Evolutionary conservation across 1,140 invertebrate genomes (phyloP).

Genomic region (Metaphire vulgaris): DNA sequence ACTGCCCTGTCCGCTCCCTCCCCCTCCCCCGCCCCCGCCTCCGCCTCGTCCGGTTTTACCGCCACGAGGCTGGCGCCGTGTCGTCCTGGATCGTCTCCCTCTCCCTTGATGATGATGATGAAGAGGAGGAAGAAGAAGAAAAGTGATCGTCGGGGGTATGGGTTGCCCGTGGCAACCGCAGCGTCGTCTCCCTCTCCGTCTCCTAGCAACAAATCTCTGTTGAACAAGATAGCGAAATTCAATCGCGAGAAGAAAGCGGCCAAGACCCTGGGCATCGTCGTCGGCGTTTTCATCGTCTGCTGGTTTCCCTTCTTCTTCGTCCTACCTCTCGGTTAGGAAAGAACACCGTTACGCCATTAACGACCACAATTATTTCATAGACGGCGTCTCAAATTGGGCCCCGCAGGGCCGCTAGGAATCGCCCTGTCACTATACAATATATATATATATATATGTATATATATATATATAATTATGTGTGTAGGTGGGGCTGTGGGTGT

Average conservation of each 20-base stretch:
- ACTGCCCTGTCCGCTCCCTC: background rate
- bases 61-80: too few species aligned
- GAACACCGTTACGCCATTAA: too few species aligned
- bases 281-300: slow-evolving; percentile 89
- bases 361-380: background rate
- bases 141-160: background rate
- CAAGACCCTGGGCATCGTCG: slow-evolving; percentile 78
- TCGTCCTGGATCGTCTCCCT: background rate
- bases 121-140: background rate
- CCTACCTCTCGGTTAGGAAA: slow-evolving; percentile 49
- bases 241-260: slow-evolving; percentile 62
- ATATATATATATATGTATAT: slow-evolving; percentile 1
- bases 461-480: background rate
- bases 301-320: slow-evolving; percentile 97
- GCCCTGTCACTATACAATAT: background rate
- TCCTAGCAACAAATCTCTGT: slow-evolving; percentile 35
- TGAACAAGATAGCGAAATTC: slow-evolving; percentile 44
- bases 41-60: background rate
- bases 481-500: background rate
- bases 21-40: too few species aligned
- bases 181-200: too few species aligned
- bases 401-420: too few species aligned
- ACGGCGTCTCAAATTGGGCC: too few species aligned
- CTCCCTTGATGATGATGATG: background rate
- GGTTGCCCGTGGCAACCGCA: slow-evolving; percentile 18